A percentile compares a stretch with the other conserved stretches of the same genome.
These are phyloP conservation scores for Epinephelus cyanopodus DNA, from an alignment of 2,113 vertebrate genomes.

Conservation along the genomic window DNA sequence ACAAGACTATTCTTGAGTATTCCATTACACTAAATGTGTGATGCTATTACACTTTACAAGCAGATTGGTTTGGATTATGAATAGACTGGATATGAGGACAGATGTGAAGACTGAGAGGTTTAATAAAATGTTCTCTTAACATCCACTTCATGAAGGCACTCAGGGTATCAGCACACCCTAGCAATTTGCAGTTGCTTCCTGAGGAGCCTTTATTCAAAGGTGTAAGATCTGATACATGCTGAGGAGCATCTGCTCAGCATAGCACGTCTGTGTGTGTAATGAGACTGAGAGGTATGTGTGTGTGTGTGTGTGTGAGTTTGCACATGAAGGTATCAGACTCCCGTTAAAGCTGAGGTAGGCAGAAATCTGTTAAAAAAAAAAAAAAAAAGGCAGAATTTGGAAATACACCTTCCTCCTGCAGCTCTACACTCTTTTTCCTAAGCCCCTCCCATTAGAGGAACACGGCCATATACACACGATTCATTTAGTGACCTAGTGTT, in stretches of 20 bases:
- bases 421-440: too few species aligned
- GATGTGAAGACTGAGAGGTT: neutral
- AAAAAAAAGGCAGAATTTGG: too few species aligned
- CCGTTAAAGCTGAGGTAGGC: conserved; percentile 2
- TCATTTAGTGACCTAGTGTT: too few species aligned
- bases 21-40: neutral
- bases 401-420: too few species aligned
- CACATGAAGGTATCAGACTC: neutral
- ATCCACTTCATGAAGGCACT: conserved; percentile 34
- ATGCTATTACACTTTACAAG: neutral
- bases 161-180: neutral
- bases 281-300: neutral
- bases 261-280: conserved; percentile 24
- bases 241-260: conserved; percentile 48
- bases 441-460: too few species aligned
- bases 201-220: conserved; percentile 46
- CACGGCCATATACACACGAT: too few species aligned
- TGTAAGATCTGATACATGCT: conserved; percentile 35
- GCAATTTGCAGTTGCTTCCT: conserved; percentile 37
- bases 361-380: too few species aligned
- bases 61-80: neutral
- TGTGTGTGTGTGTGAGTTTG: neutral
- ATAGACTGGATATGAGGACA: neutral
- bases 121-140: conserved; percentile 5
- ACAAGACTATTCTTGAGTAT: neutral